phyloP scores from a whole-genome alignment of 1,140 invertebrate species.

The Micrasema longulum region DNA sequence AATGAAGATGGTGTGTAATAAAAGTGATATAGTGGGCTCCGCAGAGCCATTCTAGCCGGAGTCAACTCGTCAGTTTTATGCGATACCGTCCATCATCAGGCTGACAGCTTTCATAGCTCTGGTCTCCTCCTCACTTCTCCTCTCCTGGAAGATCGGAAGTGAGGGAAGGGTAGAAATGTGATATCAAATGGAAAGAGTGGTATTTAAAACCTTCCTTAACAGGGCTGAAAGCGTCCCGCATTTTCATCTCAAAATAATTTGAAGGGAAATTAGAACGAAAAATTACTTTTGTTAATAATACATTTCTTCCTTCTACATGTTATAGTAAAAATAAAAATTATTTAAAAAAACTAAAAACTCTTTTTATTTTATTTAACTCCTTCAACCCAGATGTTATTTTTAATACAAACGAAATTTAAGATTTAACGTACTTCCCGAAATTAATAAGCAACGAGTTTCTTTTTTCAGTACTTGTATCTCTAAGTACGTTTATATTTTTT shows the following conservation, averaged over 20 bases:
- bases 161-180: conserved; percentile 30
- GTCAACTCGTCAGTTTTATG: conserved; percentile 69
- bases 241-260: neutral
- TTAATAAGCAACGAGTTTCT: too few relatives aligned
- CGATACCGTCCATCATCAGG: conserved; percentile 64
- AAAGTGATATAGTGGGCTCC: conserved; percentile 71
- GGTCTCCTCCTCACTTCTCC: conserved; percentile 17
- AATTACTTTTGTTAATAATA: too few relatives aligned
- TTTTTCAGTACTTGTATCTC: too few relatives aligned
- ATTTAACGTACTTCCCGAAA: too few relatives aligned
- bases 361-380: too few relatives aligned
- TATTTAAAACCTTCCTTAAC: conserved; percentile 32
- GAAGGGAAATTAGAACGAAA: too few relatives aligned
- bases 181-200: conserved; percentile 23
- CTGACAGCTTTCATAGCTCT: conserved; percentile 63
- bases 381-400: too few relatives aligned
- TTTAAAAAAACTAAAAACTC: too few relatives aligned
- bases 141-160: conserved; percentile 10
- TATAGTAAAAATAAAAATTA: too few relatives aligned
- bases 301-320: too few relatives aligned
- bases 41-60: conserved; percentile 66
- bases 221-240: neutral
- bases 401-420: too few relatives aligned
- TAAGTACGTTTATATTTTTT: too few relatives aligned
- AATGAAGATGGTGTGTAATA: conserved; percentile 72